Base-by-base conservation (phyloP, 2,113 vertebrate genomes). In the Melospiza melodia region DNA sequence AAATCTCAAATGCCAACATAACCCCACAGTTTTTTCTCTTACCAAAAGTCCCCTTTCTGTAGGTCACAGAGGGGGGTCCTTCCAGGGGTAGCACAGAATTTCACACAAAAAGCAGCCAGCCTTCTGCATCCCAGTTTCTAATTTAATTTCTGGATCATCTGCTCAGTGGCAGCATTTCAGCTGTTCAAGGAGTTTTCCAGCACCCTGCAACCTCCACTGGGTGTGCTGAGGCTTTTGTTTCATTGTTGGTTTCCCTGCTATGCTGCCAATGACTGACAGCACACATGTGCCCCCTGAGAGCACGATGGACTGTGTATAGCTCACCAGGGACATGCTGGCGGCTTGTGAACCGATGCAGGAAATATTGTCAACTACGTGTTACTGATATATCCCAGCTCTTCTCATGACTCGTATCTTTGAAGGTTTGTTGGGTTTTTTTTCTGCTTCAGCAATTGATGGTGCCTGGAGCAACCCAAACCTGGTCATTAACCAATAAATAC, bases 371-470 rank as follows among this genome's bases (percentile, higher is more conserved):
- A 25, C 92, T 85, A 95, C 28, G 97, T 95, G 95, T 92, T 95
- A 92, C 44, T 96, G 96, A 95, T 94, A 93, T 91, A 92, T 81
- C 77, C 96, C 96, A 97, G 96, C 73, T 93, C 75, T 97, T 96
- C 90, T 84, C 89, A 89, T 92, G 88, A 96, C 85, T 90, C 90
- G 48, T 73, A 66, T 94, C 88, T 93, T 82, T 89, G 89, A 96
- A 81, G 49, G 48, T n/a, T 67, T 63, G 65, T 44, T 35, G 41
- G 6, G 15, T 24, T 23, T 33, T 41, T 65, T 66, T 81, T 73
- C 27, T 78, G 8, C 63, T 90, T 18, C 69, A 78, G 80, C 44
- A 89, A 75, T 58, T 84, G 88, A 39, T 81, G 61, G 76, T 80
- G 75, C 83, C 51, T 87, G 37, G 46, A 76, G 75, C 35, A 93